phyloP scores from a whole-genome alignment of 92 coral and sea anemone genomes.

The Umimayanthus chanpuru region DNA sequence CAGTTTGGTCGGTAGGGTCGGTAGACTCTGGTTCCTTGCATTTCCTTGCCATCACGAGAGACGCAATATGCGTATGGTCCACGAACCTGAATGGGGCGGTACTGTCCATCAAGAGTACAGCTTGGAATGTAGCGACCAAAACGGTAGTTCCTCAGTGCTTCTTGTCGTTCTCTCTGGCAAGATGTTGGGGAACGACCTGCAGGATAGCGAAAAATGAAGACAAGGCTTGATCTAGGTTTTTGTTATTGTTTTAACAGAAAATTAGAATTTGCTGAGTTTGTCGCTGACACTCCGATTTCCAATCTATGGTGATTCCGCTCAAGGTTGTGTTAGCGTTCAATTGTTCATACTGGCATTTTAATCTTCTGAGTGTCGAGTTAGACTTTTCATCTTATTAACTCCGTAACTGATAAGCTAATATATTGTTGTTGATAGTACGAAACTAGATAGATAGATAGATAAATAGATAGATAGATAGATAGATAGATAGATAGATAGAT shows the following conservation, averaged over 20 bases:
- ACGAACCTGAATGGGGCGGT: conserved; percentile 69
- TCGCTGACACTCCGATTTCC: background rate
- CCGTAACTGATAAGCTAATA: no score
- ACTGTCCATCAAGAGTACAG: conserved; percentile 78
- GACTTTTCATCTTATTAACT: no score
- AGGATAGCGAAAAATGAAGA: background rate
- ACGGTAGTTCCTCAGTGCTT: conserved; percentile 64
- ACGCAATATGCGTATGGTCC: conserved; percentile 73
- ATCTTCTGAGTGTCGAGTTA: no score
- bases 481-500: no score
- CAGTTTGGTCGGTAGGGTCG: conserved; percentile 88
- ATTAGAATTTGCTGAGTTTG: no score
- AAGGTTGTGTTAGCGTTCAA: background rate
- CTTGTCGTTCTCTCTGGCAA: conserved; percentile 64
- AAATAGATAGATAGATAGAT: no score
- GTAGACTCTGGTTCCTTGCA: conserved; percentile 72
- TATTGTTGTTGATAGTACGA: no score
- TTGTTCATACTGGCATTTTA: no score
- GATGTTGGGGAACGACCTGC: conserved; percentile 68
- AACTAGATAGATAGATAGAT: no score
- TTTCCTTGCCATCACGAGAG: conserved; percentile 70
- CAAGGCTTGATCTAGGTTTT: background rate
- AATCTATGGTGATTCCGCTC: background rate
- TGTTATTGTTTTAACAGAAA: no score
- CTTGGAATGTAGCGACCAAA: conserved; percentile 83